These are phyloP conservation scores for Passer montanus DNA, from an alignment of 2,113 vertebrate species.

Conservation along the genomic window DNA sequence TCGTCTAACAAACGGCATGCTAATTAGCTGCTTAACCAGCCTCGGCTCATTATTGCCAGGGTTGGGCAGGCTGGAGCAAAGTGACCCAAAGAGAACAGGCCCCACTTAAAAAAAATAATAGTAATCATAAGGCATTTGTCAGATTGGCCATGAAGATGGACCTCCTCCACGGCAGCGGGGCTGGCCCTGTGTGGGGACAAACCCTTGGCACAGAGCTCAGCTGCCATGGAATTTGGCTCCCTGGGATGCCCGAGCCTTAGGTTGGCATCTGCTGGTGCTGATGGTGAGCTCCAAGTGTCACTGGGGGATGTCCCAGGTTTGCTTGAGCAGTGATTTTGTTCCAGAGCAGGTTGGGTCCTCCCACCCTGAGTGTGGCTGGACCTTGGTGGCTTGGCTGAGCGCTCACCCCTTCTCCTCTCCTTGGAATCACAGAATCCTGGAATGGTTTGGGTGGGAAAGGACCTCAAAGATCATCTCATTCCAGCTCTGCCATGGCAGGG, in stretches of 20 bases:
- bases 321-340: accelerated
- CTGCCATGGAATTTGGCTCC: not conserved
- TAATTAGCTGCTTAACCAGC: slow-evolving; percentile 82
- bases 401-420: not conserved
- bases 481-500: not conserved
- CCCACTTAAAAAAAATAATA: slow-evolving; percentile 38
- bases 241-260: accelerated
- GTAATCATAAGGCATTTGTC: slow-evolving; percentile 44
- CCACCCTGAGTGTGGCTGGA: not conserved
- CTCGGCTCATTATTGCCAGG: slow-evolving; percentile 69
- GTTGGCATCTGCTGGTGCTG: not conserved
- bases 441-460: not conserved
- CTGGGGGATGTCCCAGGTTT: not conserved
- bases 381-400: not conserved
- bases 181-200: not conserved
- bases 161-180: not conserved
- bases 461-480: not conserved
- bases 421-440: not conserved
- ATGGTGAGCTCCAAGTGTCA: accelerated
- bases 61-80: slow-evolving; percentile 58
- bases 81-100: slow-evolving; percentile 51
- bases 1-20: slow-evolving; percentile 84
- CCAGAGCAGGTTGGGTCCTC: not conserved
- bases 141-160: slow-evolving; percentile 29
- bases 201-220: accelerated